These are phyloP conservation scores for Pyrrhosoma nymphula DNA, from an alignment of 2,888 invertebrate species.

Conservation along the genomic window DNA sequence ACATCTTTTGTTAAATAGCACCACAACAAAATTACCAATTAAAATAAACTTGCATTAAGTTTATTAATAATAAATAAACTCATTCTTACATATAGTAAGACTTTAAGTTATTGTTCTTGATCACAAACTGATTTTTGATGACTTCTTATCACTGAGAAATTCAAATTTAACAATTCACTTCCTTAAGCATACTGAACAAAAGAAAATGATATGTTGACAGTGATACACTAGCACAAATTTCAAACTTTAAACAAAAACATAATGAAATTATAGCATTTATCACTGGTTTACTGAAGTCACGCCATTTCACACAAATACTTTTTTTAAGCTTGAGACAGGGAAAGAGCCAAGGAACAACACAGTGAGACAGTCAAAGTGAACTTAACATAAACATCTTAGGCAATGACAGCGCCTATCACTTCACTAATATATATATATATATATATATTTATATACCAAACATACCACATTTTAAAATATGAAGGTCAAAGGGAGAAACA, in stretches of 20 bases:
- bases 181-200: conserved; percentile 50
- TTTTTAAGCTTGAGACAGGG: background rate
- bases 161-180: conserved; percentile 51
- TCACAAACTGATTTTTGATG: conserved; percentile 54
- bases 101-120: conserved; percentile 49
- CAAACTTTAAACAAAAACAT: conserved; percentile 46
- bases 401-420: conserved; percentile 55
- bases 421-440: conserved; percentile 48
- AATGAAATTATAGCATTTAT: conserved; percentile 45
- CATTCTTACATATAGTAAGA: conserved; percentile 57
- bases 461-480: conserved; percentile 66
- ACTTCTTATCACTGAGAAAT: conserved; percentile 36
- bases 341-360: conserved; percentile 46
- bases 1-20: background rate
- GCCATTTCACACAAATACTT: conserved; percentile 1
- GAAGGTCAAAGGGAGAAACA: background rate
- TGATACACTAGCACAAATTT: conserved; percentile 33
- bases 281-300: conserved; percentile 35
- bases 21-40: conserved; percentile 50
- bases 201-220: conserved; percentile 58
- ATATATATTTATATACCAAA: conserved; percentile 30
- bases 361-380: conserved; percentile 32
- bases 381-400: conserved; percentile 51
- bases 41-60: conserved; percentile 55
- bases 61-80: conserved; percentile 64